Conservation (phyloP, 2,888 invertebrate species). For the Merodon equestris region DNA sequence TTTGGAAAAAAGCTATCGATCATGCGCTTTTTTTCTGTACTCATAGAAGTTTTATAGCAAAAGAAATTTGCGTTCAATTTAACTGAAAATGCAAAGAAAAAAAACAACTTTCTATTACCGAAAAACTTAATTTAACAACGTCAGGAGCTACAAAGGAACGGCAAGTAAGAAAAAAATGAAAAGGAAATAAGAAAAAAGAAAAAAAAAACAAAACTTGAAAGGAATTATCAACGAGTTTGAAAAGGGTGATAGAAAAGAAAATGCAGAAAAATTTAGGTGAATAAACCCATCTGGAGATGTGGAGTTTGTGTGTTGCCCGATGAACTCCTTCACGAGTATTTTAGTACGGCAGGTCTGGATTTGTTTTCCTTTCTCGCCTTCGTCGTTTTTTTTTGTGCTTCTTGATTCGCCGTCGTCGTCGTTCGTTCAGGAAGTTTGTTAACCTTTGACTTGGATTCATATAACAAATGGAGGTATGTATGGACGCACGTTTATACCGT, state of each 20-base stretch:
- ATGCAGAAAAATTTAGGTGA: slow-evolving; percentile 65
- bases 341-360: slow-evolving; percentile 69
- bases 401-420: slow-evolving; percentile 19
- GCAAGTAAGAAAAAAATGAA: slow-evolving; percentile 3
- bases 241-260: slow-evolving; percentile 45
- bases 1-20: slow-evolving; percentile 53
- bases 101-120: no score
- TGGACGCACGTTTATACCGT: slow-evolving; percentile 34
- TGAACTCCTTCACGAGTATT: slow-evolving; percentile 62
- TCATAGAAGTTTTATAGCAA: slow-evolving; percentile 20
- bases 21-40: slow-evolving; percentile 58
- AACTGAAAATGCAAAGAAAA: slow-evolving; percentile 7
- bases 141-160: slow-evolving; percentile 19
- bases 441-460: slow-evolving; percentile 66
- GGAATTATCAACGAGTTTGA: background rate
- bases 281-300: slow-evolving; percentile 59
- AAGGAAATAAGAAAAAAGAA: background rate
- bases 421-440: slow-evolving; percentile 60
- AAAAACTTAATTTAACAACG: slow-evolving; percentile 4
- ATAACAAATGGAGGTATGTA: slow-evolving; percentile 59
- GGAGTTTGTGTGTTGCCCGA: slow-evolving; percentile 47
- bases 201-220: background rate
- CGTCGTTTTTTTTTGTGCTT: slow-evolving; percentile 17
- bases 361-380: slow-evolving; percentile 61
- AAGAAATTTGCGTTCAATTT: slow-evolving; percentile 29